Conservation (phyloP, 2,113 vertebrate species). For the Plecotus auritus region DNA sequence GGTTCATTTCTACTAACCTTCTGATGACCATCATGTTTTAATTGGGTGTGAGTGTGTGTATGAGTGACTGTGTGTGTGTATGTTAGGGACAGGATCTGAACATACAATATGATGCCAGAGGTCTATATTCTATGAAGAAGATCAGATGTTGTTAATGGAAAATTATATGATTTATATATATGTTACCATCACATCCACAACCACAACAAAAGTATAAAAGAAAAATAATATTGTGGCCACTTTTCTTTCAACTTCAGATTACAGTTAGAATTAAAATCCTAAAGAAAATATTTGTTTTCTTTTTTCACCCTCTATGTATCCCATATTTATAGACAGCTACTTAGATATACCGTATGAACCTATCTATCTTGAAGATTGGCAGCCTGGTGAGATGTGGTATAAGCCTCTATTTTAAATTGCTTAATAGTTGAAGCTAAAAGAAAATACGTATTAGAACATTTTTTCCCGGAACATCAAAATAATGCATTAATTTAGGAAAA, state of each 20-base stretch:
- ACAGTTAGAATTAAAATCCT: background rate
- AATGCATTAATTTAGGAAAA: slow-evolving; percentile 68
- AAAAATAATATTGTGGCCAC: background rate
- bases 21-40: background rate
- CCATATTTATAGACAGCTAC: background rate
- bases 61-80: background rate
- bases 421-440: slow-evolving; percentile 64
- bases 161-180: background rate
- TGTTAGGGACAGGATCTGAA: background rate
- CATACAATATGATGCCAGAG: background rate
- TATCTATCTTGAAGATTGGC: slow-evolving; percentile 66
- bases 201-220: background rate
- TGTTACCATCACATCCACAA: background rate
- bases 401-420: background rate
- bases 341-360: background rate
- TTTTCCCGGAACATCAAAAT: slow-evolving; percentile 70
- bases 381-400: slow-evolving; percentile 18
- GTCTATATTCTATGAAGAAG: background rate
- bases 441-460: slow-evolving; percentile 69
- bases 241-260: background rate
- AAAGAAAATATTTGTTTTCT: background rate
- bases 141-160: background rate
- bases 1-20: background rate
- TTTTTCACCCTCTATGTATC: rapidly evolving
- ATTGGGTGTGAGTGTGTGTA: background rate